Conservation (phyloP, 1,140 invertebrate species). For the Drosophila ohnishii region DNA sequence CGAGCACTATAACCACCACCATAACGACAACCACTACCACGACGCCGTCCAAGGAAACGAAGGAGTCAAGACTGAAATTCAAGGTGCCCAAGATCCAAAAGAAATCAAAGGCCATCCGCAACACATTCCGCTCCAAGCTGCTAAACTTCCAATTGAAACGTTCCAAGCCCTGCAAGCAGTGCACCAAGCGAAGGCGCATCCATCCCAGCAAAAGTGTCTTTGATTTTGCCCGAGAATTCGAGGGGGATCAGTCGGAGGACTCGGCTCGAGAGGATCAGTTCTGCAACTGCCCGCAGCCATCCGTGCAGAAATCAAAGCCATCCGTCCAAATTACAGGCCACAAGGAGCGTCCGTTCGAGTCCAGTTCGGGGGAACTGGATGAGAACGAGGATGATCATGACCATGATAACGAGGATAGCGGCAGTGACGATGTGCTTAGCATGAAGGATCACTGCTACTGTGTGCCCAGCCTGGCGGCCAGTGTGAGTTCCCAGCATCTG, state of each 20-base stretch:
- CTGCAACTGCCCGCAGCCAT: constrained; percentile 56
- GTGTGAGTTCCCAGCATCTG: constrained; percentile 72
- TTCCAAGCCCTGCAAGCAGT: constrained; percentile 72
- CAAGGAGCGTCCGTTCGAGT: constrained; percentile 39
- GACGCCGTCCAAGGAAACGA: constrained; percentile 76
- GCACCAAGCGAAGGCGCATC: constrained; percentile 75
- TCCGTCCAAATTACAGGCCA: constrained; percentile 36
- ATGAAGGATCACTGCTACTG: constrained; percentile 82
- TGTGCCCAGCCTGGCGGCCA: constrained; percentile 80
- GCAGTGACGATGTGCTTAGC: constrained; percentile 76
- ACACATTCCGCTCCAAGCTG: constrained; percentile 79
- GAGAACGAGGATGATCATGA: constrained; percentile 40
- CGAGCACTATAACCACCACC: constrained; percentile 58
- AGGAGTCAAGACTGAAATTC: constrained; percentile 75
- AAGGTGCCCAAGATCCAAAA: constrained; percentile 82
- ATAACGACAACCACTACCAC: constrained; percentile 49
- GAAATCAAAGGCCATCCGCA: constrained; percentile 80
- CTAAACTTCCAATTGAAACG: constrained; percentile 73
- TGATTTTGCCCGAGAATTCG: constrained; percentile 74
- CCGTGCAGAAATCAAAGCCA: constrained; percentile 30
- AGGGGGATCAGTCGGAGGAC: constrained; percentile 20
- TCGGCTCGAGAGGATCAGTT: constrained; percentile 55
- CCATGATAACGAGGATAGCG: constrained; percentile 45
- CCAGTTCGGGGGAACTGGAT: constrained; percentile 56
- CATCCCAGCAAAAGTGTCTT: constrained; percentile 79